Evolutionary conservation across 2,797 vertebrate genomes (phyloP), one percentile per base, ranked within the genome.

Genomic region (Eospalax fontanierii): DNA sequence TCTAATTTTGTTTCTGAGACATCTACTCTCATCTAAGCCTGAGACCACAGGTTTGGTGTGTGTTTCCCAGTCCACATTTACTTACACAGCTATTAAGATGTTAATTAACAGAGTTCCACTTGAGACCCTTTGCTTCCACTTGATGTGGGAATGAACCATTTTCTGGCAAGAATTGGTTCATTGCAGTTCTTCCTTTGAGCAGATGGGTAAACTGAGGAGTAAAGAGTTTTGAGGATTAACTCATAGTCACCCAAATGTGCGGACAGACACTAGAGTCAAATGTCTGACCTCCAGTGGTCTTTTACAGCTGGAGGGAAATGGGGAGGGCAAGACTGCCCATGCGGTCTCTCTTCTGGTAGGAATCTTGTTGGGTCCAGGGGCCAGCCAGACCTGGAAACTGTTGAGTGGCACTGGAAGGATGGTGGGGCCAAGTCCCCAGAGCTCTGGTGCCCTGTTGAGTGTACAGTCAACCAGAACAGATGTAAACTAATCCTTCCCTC

Each of bases 291-390:
- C 78, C 16, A 21, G 59, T 66, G 33, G 79, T n/a, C 46, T 66
- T 92, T 74, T 38, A 26, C 63, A 57, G 61, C 94, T 30, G 59
- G 57, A 87, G 86, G 87, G 87, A 35, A 65, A 50, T n/a, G 82
- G 63, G 80, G 26, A 21, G 40, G 50, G 73, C 2, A 16, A 43
- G 26, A 8, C 28, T 75, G 59, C 19, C 38, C 93, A 43, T 35
- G 89, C 80, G 46, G 81, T 54, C 65, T 90, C 68, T 76, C n/a
- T 38, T 68, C 68, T 78, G 57, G 66, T 78, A 40, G 80, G 54
- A 43, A 30, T 79, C 35, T 61, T n/a, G 4, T 30, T 30, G 43
- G 85, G 63, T 57, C 68, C 83, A 75, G 54, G 11, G 73, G 54
- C 24, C 61, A 73, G 75, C 30, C 12, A 7, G 0, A 12, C 61